Evolutionary conservation across 2,888 invertebrate species (phyloP), one percentile per base, ranked within the genome.

Genomic region (Pyrrhia umbra): DNA sequence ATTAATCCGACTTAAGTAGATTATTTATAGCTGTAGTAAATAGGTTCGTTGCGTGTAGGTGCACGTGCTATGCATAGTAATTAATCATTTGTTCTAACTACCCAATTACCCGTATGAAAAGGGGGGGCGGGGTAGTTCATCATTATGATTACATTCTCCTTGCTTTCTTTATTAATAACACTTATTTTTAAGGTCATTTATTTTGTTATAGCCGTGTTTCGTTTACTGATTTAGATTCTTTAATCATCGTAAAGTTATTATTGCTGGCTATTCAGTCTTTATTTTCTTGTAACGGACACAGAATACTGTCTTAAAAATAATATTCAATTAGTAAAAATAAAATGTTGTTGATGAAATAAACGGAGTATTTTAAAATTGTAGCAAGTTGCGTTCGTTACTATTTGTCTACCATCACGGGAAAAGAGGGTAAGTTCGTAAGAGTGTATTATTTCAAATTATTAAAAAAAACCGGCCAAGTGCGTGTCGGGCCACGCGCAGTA

Each of bases 11-110:
- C 59, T 55, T 57, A 51, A 67, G 77, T 63, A 64, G 43, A 66
- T 70, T 74, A 76, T 79, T 79, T 68, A 79, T 77, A 55, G 68
- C 54, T 68, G 42, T 43, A 54, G 54, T 55, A 71, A 75, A 68
- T 58, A 69, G 66, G 51, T 51, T 58, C 46, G 62, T 66, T 59
- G 68, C 63, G 65, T 70, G 77, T 73, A 47, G 45, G 25, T 75
- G 70, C 75, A 80, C 82, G 85, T 82, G 80, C 62, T 79, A 51
- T 83, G 85, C 85, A 84, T 85, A 80, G 77, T 84, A 82, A 88
- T 88, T 88, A 88, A 87, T 88, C 86, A 87, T 84, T 86, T 82
- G 79, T 76, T 84, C 80, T 79, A 85, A 85, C 85, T 80, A 85
- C 79, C 80, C 83, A 82, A 85, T 83, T 84, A 85, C 77, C 81